Evolutionary conservation across 1,140 invertebrate species (phyloP), one percentile per base, ranked within the genome.

Genomic region (Orchestia grillus): DNA sequence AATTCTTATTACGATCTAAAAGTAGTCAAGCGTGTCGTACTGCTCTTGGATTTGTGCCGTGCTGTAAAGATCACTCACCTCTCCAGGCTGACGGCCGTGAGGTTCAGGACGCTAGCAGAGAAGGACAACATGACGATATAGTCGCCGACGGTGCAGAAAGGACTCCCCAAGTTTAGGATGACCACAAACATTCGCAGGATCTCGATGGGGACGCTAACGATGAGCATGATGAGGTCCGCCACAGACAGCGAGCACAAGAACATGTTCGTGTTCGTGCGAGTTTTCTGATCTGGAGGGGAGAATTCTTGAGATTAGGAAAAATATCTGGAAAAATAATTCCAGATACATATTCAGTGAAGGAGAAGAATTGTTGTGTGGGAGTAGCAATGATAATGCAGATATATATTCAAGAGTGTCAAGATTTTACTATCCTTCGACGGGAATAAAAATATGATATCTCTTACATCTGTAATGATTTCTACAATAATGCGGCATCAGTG

Each of bases 121-220:
- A 97, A 97, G 0, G 97, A 97, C 43, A 97, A 96, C 15, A 97
- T 97, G 96, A 97, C 97, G 3, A 97, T 97, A 96, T 97, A 97
- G 43, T 97, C 97, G 16, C 97, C 97, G 77, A 97, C 53, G 96
- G 97, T 97, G 96, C 97, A 97, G n/a, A 97, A 96, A 15, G 97
- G 96, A 36, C 97, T 97, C 47, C 96, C 97, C n/a, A 97, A 97
- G 44, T 97, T 97, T 97, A 97, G 97, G 11, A 97, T 96, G 11
- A 97, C 97, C 15, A 97, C 97, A 62, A 97, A 97, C 95, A 97
- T 97, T n/a, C 97, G 96, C 3, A 97, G 53, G 0, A 97, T 97
- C 91, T 98, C 97, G 62, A 97, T 96, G 8, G 97, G 97, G 19
- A 97, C 97, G 96, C 97, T 97, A 40, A 97, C 96, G 19, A 97